Evolutionary conservation across 2,797 vertebrate genomes (phyloP), one percentile per base, ranked within the genome.

Genomic region (Leptodactylus fallax): DNA sequence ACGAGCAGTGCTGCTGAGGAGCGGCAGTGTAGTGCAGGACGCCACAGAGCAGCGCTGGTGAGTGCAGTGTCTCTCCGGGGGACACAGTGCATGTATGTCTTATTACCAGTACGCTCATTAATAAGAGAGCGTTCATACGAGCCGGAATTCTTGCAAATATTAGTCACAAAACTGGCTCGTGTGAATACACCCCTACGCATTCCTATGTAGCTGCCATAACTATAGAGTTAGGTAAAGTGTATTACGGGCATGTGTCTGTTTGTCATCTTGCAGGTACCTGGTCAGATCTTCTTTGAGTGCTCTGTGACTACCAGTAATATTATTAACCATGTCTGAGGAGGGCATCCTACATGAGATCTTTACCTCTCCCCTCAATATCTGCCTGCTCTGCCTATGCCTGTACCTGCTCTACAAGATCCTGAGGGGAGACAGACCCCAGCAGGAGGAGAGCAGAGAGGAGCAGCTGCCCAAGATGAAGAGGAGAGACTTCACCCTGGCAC

Each of bases 341-440:
- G 90, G 92, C 25, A 93, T 98, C 89, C 91, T 98, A 36, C 94
- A 96, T 85, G 98, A 98, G 92, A 96, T 99, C 71, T 96, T 98
- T 90, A 96, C 97, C 1, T 98, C 97, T 0, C 98, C 97, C 23
- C 91, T 99, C 49, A 99, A 98, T 89, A 93, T 99, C 61, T 97
- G 96, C 81, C 93, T 99, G 85, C 94, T 99, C 65, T 96, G 95
- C 90, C 95, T 99, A 27, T 98, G 97, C 83, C 89, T 98, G 71
- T 99, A 97, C 91, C 94, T 99, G 67, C 90, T 99, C 1, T 99
- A 98, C 92, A 97, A 98, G 90, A 98, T 99, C 90, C 90, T 98
- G 83, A 95, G 97, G 81, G 97, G 98, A 10, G 97, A 98, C 88
- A 96, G 93, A 90, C 94, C 93, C 0, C 88, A 91, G 36, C 16